Base-by-base conservation (phyloP, 2,888 invertebrate species). In the Napeogenes inachia region DNA sequence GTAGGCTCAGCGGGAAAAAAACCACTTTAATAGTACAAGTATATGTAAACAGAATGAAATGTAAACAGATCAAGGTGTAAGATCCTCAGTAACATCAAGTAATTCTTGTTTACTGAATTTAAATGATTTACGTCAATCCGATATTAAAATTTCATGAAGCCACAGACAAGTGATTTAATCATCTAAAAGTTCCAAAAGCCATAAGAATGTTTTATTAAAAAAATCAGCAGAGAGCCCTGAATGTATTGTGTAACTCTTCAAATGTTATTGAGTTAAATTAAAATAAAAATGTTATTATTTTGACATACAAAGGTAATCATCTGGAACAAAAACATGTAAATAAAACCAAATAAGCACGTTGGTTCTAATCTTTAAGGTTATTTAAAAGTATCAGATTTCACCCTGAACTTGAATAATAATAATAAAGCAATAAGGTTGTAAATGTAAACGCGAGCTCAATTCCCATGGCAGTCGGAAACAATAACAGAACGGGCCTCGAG, bases 401-500 rank as follows among this genome's bases (percentile, higher is more conserved):
- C 56, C 50, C 35, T 35, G 42, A 38, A 50, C n/a, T 54, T 66
- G 62, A 73, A 73, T 70, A 50, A n/a, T 30, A 50, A 4, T 73
- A 70, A 70, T 72, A 71, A 71, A 72, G 75, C 73, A 76, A 78
- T 79, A 81, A 85, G 81, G 81, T 82, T 79, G 79, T 71, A 76
- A 79, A 79, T 79, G 75, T 71, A 76, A 79, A 79, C 74, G 77
- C 79, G 54, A 55, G 58, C 56, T 55, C 56, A 57, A 69, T 87
- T 88, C 87, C 83, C 85, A 87, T 83, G 80, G 81, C 79, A 81
- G 76, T 81, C 75, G 77, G 76, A 81, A 85, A 88, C 86, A 88
- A 89, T 86, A 84, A 83, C 80, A 80, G 79, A 83, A 78, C 81
- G 77, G 77, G 77, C 75, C 73, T 76, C 75, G 78, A 77, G 80